Base-by-base conservation (phyloP, 2,113 vertebrate species). In the Apaloderma vittatum region DNA sequence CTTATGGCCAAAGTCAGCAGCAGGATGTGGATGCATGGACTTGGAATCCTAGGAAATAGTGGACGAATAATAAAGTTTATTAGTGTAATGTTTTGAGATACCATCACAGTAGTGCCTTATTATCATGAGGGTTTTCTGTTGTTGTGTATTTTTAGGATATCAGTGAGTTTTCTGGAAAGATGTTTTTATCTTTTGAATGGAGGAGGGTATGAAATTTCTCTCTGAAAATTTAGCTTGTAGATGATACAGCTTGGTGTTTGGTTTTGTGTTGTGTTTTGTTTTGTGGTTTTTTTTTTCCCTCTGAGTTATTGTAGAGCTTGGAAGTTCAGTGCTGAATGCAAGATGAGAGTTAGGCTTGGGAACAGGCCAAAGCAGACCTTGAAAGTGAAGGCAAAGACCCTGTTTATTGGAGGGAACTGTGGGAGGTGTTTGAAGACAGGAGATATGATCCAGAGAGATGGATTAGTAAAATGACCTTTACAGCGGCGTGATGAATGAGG, bases 401-500 rank as follows among this genome's bases (percentile, higher is more conserved):
- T 86, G 65, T 57, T 74, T 94, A 46, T 88, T 93, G 59, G 36
- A 66, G 66, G 62, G 72, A 86, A 40, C 66, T 62, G 72, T 70
- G 72, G 84, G 80, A 83, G 84, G 55, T 81, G 61, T 74, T 88
- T 73, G 61, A 86, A 71, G 72, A 62, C 40, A 57, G 51, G 52
- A 74, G 91, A 66, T 29, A 26, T 71, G 71, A 82, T 86, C 75
- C 48, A 66, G 72, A 71, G 80, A 78, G 84, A 89, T 78, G 57
- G 62, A 75, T 91, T 89, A 89, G 76, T 88, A 86, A 86, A 96
- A 86, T 58, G 80, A 94, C 88, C 80, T 96, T 93, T 94, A 74
- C 57, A 78, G 30, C 23, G 62, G 52, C 23, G 24, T 51, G 62
- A 71, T 83, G 80, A 74, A 49, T 36, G 66, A 78, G 27, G 48